phyloP scores from a whole-genome alignment of 2,797 vertebrate species.

The Cebuella pygmaea region DNA sequence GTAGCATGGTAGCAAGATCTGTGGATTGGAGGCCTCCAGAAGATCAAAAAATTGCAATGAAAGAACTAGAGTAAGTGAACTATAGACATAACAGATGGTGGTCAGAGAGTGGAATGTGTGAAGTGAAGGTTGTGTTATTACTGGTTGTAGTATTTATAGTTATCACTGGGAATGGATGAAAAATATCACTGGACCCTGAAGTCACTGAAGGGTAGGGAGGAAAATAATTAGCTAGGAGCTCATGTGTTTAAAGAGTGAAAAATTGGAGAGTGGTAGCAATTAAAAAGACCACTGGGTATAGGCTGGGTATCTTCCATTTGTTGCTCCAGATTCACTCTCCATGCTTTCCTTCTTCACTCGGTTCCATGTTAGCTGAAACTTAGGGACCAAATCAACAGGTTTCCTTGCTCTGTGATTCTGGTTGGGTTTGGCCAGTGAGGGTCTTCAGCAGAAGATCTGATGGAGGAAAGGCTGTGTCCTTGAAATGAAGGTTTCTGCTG shows the following conservation, averaged over 20 bases:
- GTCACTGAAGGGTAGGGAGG: not conserved
- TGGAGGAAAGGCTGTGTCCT: not conserved
- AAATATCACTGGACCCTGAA: not conserved
- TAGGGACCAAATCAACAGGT: not conserved
- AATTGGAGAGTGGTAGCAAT: not conserved
- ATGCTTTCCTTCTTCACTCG: rapidly evolving
- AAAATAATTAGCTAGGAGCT: not conserved
- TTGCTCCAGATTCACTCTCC: not conserved
- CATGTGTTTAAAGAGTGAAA: not conserved
- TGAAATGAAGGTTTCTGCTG: not conserved
- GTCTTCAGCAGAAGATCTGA: not conserved
- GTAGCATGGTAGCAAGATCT: not conserved
- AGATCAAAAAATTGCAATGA: not conserved
- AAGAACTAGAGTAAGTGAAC: not conserved
- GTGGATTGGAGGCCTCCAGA: not conserved
- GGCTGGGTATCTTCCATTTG: not conserved
- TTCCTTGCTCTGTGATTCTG: not conserved
- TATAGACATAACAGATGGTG: not conserved
- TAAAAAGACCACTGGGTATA: not conserved
- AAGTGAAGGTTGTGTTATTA: not conserved
- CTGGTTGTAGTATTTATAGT: not conserved
- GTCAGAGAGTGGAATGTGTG: not conserved
- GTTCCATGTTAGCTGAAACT: not conserved
- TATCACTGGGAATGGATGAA: not conserved
- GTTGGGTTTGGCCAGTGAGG: not conserved